Evolutionary conservation across 1,140 invertebrate genomes (phyloP).

Genomic region (Anastrepha obliqua): DNA sequence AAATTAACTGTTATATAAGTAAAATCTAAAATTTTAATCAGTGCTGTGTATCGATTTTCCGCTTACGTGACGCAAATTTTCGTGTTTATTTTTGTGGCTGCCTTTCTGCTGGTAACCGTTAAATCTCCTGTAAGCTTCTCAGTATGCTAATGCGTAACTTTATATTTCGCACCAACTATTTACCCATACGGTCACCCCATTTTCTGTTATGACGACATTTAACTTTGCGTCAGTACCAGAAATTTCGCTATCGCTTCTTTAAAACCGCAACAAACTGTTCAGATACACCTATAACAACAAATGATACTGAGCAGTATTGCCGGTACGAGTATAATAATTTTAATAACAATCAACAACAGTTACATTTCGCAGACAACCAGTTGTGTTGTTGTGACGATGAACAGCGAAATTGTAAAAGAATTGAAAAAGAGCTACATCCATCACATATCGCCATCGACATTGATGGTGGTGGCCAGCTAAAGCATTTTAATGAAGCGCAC

Average conservation of each 20-base stretch:
- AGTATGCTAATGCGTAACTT: constrained; percentile 42
- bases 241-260: constrained; percentile 8
- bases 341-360: not conserved
- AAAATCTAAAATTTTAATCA: not conserved
- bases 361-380: not conserved
- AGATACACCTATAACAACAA: not conserved
- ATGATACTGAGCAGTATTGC: not conserved
- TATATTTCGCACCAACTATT: constrained; percentile 29
- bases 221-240: constrained; percentile 8
- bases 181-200: not conserved
- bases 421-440: not conserved
- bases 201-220: constrained; percentile 40
- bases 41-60: not conserved
- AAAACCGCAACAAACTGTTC: not conserved
- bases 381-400: not conserved
- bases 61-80: not conserved
- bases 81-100: not conserved
- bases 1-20: no score
- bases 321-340: not conserved
- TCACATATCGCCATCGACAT: constrained; percentile 28
- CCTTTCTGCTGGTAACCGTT: not conserved
- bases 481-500: not conserved
- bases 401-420: not conserved
- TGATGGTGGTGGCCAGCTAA: not conserved
- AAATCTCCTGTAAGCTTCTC: not conserved